Evolutionary conservation across 2,113 vertebrate genomes (phyloP).

Genomic region (Eulacestoma nigropectus): DNA sequence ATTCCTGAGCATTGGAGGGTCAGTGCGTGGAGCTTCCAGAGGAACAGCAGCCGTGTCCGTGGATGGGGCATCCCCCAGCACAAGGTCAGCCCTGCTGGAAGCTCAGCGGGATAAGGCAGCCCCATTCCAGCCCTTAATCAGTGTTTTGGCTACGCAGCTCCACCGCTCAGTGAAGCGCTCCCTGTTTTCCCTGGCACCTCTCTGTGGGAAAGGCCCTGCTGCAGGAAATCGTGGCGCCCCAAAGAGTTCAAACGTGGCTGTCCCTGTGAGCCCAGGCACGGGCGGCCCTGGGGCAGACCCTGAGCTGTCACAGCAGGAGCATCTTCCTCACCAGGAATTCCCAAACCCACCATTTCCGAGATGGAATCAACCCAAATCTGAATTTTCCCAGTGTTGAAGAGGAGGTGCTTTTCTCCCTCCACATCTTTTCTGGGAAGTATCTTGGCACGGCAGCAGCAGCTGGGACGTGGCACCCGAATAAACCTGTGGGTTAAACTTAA

Average conservation of each 20-base stretch:
- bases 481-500: too few species aligned
- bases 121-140: neutral
- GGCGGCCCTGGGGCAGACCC: fast-evolving
- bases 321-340: neutral
- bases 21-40: fast-evolving
- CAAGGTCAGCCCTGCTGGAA: neutral
- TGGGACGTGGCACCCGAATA: fast-evolving
- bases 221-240: fast-evolving
- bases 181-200: neutral
- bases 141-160: neutral
- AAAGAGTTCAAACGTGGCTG: neutral
- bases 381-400: fast-evolving
- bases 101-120: neutral
- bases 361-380: fast-evolving
- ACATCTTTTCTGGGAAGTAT: fast-evolving
- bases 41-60: fast-evolving
- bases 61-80: neutral
- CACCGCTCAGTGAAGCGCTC: neutral
- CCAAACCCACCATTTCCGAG: neutral
- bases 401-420: neutral
- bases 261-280: neutral
- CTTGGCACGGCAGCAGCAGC: neutral
- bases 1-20: fast-evolving
- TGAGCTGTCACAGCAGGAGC: neutral
- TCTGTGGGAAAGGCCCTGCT: neutral